Percentiles rank a stretch among this genome's conserved stretches.
phyloP scores from a whole-genome alignment of 2,113 vertebrate species.

The Gallinago jamesoni region DNA sequence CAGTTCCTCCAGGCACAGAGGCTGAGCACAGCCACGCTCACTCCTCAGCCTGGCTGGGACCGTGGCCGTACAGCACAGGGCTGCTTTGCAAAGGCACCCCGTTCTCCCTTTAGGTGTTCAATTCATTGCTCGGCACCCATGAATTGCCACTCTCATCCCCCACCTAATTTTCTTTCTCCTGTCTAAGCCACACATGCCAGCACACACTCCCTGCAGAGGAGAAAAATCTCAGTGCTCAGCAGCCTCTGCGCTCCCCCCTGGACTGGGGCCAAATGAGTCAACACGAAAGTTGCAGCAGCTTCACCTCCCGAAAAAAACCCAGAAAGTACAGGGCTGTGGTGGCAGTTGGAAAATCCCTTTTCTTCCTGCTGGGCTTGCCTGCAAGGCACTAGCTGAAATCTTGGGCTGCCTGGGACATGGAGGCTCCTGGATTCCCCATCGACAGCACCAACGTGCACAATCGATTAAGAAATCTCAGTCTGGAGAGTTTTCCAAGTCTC shows the following conservation, averaged over 20 bases:
- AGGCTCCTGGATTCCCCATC: neutral
- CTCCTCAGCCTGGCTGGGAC: fast-evolving
- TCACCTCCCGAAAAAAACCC: neutral
- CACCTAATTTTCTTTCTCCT: neutral
- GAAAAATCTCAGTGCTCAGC: neutral
- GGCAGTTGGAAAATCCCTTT: neutral
- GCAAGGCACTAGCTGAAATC: neutral
- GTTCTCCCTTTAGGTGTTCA: neutral
- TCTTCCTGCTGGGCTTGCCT: neutral
- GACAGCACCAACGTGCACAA: neutral
- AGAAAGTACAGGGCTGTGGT: neutral
- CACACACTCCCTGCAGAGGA: neutral
- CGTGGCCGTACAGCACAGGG: neutral
- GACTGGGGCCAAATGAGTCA: neutral
- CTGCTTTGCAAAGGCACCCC: neutral
- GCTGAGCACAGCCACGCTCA: fast-evolving
- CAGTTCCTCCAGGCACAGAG: neutral
- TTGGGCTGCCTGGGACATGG: neutral
- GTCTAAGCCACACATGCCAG: neutral
- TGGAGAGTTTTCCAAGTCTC: neutral
- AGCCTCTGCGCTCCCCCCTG: neutral
- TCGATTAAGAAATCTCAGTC: neutral
- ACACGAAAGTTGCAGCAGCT: neutral
- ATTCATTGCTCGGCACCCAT: neutral
- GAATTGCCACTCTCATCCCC: neutral